Evolutionary conservation across 53 echinoderm and acorn worm genomes (phyloP).

Genomic region (Glandiceps talaboti): DNA sequence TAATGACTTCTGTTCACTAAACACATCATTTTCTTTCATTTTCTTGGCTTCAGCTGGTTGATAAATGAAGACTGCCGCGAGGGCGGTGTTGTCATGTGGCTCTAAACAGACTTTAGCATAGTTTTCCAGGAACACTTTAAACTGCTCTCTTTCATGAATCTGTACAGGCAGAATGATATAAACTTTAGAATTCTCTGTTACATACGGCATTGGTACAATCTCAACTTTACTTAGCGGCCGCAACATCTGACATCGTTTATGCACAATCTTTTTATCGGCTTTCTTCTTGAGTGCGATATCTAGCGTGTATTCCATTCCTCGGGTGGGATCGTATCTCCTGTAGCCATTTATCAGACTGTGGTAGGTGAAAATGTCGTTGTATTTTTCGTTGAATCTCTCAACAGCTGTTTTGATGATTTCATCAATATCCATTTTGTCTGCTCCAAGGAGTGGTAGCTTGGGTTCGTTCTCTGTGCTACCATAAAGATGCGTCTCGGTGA

Average conservation of each 20-base stretch:
- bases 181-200: slow-evolving; percentile 84
- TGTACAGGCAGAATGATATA: slow-evolving; percentile 72
- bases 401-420: slow-evolving; percentile 84
- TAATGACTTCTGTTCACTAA: slow-evolving; percentile 58
- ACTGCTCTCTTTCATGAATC: slow-evolving; percentile 64
- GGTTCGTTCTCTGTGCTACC: slow-evolving; percentile 51
- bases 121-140: slow-evolving; percentile 63
- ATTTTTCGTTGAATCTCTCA: slow-evolving; percentile 68
- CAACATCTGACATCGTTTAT: slow-evolving; percentile 76
- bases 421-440: slow-evolving; percentile 87
- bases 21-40: slow-evolving; percentile 81
- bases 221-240: slow-evolving; percentile 85
- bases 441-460: slow-evolving; percentile 64
- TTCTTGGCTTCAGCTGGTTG: slow-evolving; percentile 59
- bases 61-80: slow-evolving; percentile 92
- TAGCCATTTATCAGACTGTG: slow-evolving; percentile 87
- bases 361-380: slow-evolving; percentile 72
- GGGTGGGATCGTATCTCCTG: slow-evolving; percentile 75
- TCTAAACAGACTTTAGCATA: slow-evolving; percentile 81
- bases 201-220: slow-evolving; percentile 93
- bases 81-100: slow-evolving; percentile 74
- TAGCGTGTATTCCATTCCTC: slow-evolving; percentile 93
- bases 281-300: slow-evolving; percentile 82
- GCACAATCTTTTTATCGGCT: slow-evolving; percentile 69
- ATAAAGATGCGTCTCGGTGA: slow-evolving; percentile 91